A percentile compares a stretch with the other conserved stretches of the same genome.
Evolutionary conservation across 2,888 invertebrate genomes (phyloP).

Genomic region (Pasiphila rectangulata): DNA sequence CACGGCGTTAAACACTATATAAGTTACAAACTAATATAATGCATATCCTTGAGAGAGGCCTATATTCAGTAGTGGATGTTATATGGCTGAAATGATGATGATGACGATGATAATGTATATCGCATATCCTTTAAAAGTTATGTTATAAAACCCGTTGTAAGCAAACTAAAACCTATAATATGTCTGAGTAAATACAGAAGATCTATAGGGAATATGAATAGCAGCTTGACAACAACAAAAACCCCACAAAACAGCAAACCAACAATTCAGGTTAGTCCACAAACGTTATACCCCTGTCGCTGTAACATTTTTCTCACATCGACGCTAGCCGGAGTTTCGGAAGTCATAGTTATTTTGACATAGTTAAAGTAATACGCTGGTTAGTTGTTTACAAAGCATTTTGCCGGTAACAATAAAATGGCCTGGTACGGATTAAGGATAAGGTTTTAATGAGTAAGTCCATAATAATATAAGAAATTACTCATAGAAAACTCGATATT

Average conservation of each 20-base stretch:
- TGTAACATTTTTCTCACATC: not conserved
- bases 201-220: no score
- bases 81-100: no score
- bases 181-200: no score
- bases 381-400: slow-evolving; percentile 4
- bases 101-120: no score
- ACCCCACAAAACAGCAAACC: slow-evolving; percentile 2
- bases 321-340: not conserved
- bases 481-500: not conserved
- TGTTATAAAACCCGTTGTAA: no score
- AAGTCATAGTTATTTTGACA: slow-evolving; percentile 5
- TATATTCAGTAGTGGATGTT: no score
- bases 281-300: not conserved
- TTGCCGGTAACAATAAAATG: slow-evolving; percentile 2
- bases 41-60: no score
- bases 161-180: no score
- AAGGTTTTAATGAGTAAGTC: not conserved
- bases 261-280: slow-evolving; percentile 5
- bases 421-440: not conserved
- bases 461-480: not conserved
- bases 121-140: no score
- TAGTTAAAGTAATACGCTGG: not conserved
- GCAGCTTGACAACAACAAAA: not conserved
- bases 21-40: no score
- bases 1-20: no score